Evolutionary conservation across 1,140 invertebrate genomes (phyloP).

Genomic region (Drosophila ficusphila): DNA sequence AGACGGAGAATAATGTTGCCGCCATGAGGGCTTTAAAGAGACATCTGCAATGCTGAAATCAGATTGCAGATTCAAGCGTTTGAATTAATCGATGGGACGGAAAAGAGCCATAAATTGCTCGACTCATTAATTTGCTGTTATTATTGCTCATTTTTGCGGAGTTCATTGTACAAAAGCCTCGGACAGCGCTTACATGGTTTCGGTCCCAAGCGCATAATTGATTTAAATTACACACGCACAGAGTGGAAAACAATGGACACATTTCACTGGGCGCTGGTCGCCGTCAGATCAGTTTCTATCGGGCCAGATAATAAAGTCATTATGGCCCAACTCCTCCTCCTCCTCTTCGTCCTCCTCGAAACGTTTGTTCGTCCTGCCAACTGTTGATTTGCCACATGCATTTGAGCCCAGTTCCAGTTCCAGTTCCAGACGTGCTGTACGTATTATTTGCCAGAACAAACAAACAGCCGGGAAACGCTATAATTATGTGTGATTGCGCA

Average conservation of each 20-base stretch:
- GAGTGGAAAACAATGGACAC: conserved; percentile 24
- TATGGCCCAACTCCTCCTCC: conserved; percentile 22
- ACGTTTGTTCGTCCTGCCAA: conserved; percentile 25
- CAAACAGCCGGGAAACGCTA: conserved; percentile 57
- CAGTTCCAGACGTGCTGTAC: conserved; percentile 40
- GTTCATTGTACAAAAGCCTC: conserved; percentile 15
- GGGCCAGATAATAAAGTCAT: conserved; percentile 62
- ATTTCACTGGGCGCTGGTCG: conserved; percentile 35
- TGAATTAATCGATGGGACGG: conserved; percentile 1
- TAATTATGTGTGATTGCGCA: conserved; percentile 46
- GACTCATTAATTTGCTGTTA: conserved; percentile 38
- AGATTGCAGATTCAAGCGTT: conserved; percentile 8
- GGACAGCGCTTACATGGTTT: conserved; percentile 29
- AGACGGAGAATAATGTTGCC: neutral
- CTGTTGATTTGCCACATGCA: conserved; percentile 60
- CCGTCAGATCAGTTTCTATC: conserved; percentile 35
- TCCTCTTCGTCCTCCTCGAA: too few species aligned
- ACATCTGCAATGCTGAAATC: conserved; percentile 1
- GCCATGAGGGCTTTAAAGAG: neutral
- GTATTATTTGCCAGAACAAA: conserved; percentile 47
- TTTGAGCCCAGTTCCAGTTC: conserved; percentile 1
- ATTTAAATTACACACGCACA: conserved; percentile 64
- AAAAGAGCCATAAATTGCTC: conserved; percentile 28
- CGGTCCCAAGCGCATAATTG: conserved; percentile 59
- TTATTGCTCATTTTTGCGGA: conserved; percentile 25